Percentiles rank a stretch among this genome's conserved stretches.
Evolutionary conservation across 2,888 invertebrate species (phyloP).

Genomic region (Diloba caeruleocephala): DNA sequence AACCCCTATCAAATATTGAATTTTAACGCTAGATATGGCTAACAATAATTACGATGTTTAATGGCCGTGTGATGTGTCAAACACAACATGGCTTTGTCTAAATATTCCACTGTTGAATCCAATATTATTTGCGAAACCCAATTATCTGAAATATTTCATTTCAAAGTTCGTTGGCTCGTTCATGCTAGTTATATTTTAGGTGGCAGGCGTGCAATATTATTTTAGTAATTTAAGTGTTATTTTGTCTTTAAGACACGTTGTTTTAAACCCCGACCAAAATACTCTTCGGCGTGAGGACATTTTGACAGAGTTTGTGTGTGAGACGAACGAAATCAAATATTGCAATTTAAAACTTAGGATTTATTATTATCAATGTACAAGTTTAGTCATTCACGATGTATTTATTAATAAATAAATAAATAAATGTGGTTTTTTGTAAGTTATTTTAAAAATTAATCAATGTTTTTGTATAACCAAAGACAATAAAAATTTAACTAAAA

Average conservation of each 20-base stretch:
- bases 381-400: conserved; percentile 82
- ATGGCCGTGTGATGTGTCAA: conserved; percentile 16
- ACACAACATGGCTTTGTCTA: neutral
- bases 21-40: conserved; percentile 22
- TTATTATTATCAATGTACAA: conserved; percentile 86
- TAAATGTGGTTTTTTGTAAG: conserved; percentile 88
- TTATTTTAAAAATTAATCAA: conserved; percentile 89
- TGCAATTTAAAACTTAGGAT: conserved; percentile 56
- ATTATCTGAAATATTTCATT: conserved; percentile 34
- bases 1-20: conserved; percentile 12
- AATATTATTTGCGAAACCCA: conserved; percentile 21
- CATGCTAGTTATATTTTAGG: conserved; percentile 5
- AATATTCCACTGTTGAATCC: conserved; percentile 16
- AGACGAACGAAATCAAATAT: conserved; percentile 50
- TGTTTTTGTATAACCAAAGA: conserved; percentile 90
- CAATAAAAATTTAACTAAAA: conserved; percentile 88
- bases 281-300: conserved; percentile 32
- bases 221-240: conserved; percentile 43
- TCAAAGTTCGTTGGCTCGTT: conserved; percentile 35
- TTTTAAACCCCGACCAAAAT: conserved; percentile 56
- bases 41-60: conserved; percentile 27
- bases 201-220: conserved; percentile 19
- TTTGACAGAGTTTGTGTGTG: conserved; percentile 32
- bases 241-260: conserved; percentile 42
- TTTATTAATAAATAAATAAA: conserved; percentile 72